Base-by-base conservation (phyloP, 2,797 vertebrate genomes). In the Sylvilagus floridanus region DNA sequence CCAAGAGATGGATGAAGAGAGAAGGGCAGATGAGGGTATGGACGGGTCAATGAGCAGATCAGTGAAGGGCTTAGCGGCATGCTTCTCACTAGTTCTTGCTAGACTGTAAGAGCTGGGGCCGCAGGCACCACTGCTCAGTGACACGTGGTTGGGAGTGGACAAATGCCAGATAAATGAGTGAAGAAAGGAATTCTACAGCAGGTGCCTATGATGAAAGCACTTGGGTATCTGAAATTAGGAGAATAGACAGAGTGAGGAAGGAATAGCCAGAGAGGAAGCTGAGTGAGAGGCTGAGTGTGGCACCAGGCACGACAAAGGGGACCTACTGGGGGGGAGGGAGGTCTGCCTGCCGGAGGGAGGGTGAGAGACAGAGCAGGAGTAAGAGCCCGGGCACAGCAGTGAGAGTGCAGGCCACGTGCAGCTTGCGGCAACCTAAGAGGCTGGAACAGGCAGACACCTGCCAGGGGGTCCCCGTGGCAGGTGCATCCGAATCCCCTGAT, bases 301-400 rank as follows among this genome's bases (percentile, higher is more conserved):
- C 28, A 2, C 47, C 26, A 21, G 11, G 52, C 52, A 9, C 9
- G 73, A 10, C 63, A n/a, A 26, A 69, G 22, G 26, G 35, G 14
- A 3, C 14, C 68, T 3, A 3, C 4, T 21, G 42, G 42, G 8
- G 63, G 42, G n/a, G n/a, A 5, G 1, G 7, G 9, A 12, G 21
- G 42, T 14, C 62, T 3, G n/a, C 82, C 60, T 28, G 7, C 54
- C 3, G n/a, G 47, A 17, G 28, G 32, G 68, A 5, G 1, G 13
- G 35, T 3, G 7, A 13, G 13, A 26, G 75, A 14, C 1, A 2
- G 10, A 9, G 28, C 21, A 16, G 30, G 65, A 54, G 69, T 28
- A 47, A 8, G 22, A 21, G 4, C 0, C 0, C 0, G 5, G 1
- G 9, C 6, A 8, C 3, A n/a, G 30, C 1, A 7, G 17, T 5